Conservation (phyloP, 2,888 invertebrate genomes). For the Sphaerophoria taeniata region DNA sequence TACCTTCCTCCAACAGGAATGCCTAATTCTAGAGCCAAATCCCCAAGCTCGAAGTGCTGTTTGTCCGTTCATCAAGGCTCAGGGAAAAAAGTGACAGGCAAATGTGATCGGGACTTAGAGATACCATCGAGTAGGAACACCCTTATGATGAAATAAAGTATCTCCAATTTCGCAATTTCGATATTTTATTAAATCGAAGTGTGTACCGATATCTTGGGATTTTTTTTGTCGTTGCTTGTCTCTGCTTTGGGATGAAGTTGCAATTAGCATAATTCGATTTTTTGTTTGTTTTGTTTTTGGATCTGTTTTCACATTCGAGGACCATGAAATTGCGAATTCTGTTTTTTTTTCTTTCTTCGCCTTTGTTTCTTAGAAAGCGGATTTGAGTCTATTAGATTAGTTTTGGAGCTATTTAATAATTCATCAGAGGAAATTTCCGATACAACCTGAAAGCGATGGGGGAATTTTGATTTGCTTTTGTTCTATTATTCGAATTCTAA, state of each 20-base stretch:
- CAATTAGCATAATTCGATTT: constrained; percentile 53
- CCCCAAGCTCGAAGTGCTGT: constrained; percentile 40
- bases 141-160: not conserved
- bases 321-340: constrained; percentile 45
- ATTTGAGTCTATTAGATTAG: constrained; percentile 32
- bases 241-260: not conserved
- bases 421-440: constrained; percentile 64
- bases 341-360: not conserved
- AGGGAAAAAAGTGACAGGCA: constrained; percentile 6
- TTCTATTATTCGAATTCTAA: constrained; percentile 20
- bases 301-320: constrained; percentile 19
- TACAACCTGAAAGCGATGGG: not conserved
- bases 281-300: constrained; percentile 10
- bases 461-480: constrained; percentile 6
- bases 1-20: not conserved
- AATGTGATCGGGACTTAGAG: constrained; percentile 29
- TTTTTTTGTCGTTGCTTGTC: constrained; percentile 34
- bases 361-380: constrained; percentile 11
- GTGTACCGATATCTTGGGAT: not conserved
- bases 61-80: constrained; percentile 4
- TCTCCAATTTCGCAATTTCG: constrained; percentile 30
- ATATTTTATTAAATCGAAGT: constrained; percentile 34
- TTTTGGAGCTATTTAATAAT: constrained; percentile 53
- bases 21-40: constrained; percentile 6
- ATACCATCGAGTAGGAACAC: not conserved